These are phyloP conservation scores for Scaptomyza reducta DNA, from an alignment of 2,888 invertebrate species.

Conservation along the genomic window DNA sequence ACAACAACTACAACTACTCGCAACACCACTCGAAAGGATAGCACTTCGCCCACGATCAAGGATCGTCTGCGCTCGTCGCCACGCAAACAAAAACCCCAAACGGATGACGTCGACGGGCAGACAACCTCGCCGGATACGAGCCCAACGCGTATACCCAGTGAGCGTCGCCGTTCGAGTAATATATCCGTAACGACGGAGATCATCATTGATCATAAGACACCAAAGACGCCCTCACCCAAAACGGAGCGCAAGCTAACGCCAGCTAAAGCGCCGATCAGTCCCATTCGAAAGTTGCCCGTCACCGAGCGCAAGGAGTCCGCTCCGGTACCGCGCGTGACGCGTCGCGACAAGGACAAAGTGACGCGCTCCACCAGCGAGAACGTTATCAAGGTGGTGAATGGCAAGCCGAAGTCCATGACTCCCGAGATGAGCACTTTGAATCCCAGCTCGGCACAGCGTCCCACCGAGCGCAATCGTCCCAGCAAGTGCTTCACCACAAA, in stretches of 20 bases:
- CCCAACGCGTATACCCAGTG: slow-evolving; percentile 67
- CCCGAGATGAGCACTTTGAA: slow-evolving; percentile 66
- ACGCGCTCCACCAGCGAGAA: slow-evolving; percentile 86
- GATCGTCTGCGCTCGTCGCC: slow-evolving; percentile 78
- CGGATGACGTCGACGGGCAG: slow-evolving; percentile 67
- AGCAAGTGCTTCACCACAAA: slow-evolving; percentile 85
- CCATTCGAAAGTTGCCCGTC: slow-evolving; percentile 81
- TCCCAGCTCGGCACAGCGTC: slow-evolving; percentile 44
- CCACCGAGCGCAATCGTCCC: slow-evolving; percentile 73
- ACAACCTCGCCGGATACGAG: slow-evolving; percentile 77
- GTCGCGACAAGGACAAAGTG: slow-evolving; percentile 85
- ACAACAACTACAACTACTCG: slow-evolving; percentile 26
- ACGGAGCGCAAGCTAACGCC: slow-evolving; percentile 35
- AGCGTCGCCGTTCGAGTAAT: slow-evolving; percentile 81
- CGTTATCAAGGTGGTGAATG: slow-evolving; percentile 85
- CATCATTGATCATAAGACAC: slow-evolving; percentile 78
- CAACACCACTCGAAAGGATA: slow-evolving; percentile 24
- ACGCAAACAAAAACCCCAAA: slow-evolving; percentile 64
- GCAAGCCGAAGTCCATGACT: slow-evolving; percentile 56
- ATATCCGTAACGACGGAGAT: slow-evolving; percentile 81
- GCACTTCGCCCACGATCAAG: slow-evolving; percentile 61
- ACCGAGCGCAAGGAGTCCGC: slow-evolving; percentile 84
- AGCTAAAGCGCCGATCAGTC: slow-evolving; percentile 29
- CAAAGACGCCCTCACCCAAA: slow-evolving; percentile 67
- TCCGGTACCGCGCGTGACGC: slow-evolving; percentile 84